Evolutionary conservation across 2,888 invertebrate genomes (phyloP).

Genomic region (Malthinus seriepunctatus): DNA sequence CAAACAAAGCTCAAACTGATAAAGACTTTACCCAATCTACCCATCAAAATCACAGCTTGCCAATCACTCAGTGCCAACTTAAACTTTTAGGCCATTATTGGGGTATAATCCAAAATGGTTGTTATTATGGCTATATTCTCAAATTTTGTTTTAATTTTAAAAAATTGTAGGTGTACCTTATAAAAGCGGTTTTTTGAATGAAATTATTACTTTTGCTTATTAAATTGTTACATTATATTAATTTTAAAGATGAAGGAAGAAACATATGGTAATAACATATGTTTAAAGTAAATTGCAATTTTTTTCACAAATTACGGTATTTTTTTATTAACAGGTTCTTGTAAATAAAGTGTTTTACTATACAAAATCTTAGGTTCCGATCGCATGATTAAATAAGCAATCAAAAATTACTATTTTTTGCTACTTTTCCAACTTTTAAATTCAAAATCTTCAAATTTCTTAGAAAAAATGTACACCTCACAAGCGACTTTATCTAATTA

Average conservation of each 20-base stretch:
- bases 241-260: background rate
- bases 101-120: too few relatives aligned
- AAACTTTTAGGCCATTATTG: slow-evolving; percentile 40
- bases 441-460: background rate
- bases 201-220: too few relatives aligned
- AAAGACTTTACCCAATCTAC: slow-evolving; percentile 51
- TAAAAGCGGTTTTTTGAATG: too few relatives aligned
- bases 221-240: too few relatives aligned
- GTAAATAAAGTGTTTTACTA: too few relatives aligned
- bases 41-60: slow-evolving; percentile 54
- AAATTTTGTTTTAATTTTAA: too few relatives aligned
- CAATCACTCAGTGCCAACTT: slow-evolving; percentile 51
- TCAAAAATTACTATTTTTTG: background rate
- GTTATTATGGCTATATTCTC: too few relatives aligned
- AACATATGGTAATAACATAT: background rate
- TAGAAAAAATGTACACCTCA: too few relatives aligned
- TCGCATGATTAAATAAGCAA: too few relatives aligned
- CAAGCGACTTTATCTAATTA: too few relatives aligned
- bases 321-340: background rate
- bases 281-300: background rate
- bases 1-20: slow-evolving; percentile 39
- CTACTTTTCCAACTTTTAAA: background rate
- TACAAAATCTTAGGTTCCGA: too few relatives aligned
- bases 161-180: too few relatives aligned
- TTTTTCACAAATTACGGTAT: background rate